Evolutionary conservation across 2,113 vertebrate genomes (phyloP).

Genomic region (Chloropsis hardwickii): DNA sequence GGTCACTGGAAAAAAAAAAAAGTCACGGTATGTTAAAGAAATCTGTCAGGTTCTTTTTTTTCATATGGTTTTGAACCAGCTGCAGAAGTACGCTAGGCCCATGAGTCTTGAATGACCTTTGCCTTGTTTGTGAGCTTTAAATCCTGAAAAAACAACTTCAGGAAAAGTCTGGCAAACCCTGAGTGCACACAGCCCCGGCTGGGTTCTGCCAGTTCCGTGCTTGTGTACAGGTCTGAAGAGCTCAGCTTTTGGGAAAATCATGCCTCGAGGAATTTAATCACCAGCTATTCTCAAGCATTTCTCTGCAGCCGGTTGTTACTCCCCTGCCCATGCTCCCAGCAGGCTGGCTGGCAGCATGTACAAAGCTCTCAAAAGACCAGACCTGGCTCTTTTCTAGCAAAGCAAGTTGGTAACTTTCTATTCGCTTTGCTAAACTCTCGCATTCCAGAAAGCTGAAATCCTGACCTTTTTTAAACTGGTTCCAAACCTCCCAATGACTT

Average conservation of each 20-base stretch:
- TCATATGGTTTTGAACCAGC: not conserved
- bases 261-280: not conserved
- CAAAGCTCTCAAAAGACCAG: not conserved
- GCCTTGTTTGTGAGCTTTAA: not conserved
- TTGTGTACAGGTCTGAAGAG: not conserved
- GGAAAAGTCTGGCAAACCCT: not conserved
- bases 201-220: not conserved
- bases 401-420: not conserved
- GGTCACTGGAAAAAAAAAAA: not conserved
- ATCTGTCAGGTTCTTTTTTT: not conserved
- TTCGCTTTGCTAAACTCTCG: not conserved
- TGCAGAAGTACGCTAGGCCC: not conserved
- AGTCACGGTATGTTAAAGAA: not conserved
- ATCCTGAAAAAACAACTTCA: not conserved
- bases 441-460: not conserved
- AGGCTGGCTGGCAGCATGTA: not conserved
- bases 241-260: not conserved
- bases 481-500: not conserved
- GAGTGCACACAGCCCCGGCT: not conserved
- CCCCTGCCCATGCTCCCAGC: not conserved
- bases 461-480: not conserved
- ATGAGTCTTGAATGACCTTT: not conserved
- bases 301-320: not conserved
- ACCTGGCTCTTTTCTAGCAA: not conserved
- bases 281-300: not conserved